Percentiles rank a stretch among this genome's conserved stretches.
These are phyloP conservation scores for Crocidura indochinensis DNA, from an alignment of 2,797 vertebrate species.

Conservation along the genomic window DNA sequence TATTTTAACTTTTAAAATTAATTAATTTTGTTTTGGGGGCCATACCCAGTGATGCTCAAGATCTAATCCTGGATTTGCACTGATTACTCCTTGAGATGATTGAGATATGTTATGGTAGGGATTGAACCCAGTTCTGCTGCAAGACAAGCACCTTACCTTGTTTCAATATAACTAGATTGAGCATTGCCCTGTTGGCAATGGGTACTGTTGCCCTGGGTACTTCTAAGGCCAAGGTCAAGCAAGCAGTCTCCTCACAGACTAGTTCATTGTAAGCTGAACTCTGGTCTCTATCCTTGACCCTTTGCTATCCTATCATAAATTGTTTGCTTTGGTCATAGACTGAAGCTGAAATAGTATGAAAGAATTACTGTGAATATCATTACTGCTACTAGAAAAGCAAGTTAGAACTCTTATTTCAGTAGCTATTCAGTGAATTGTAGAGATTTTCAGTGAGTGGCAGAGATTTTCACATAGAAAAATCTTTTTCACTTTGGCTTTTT, in stretches of 20 bases:
- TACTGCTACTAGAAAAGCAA: constrained; percentile 21
- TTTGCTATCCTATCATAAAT: background rate
- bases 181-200: background rate
- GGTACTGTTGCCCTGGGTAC: background rate
- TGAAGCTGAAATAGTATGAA: constrained; percentile 12
- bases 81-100: no score
- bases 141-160: constrained; percentile 30
- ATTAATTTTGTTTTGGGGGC: no score
- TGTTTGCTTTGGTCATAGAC: constrained; percentile 51
- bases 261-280: background rate
- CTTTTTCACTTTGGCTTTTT: constrained; percentile 14
- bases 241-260: background rate
- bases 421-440: constrained; percentile 19
- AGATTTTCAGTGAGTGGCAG: constrained; percentile 14
- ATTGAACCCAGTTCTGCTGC: no score
- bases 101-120: no score
- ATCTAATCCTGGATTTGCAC: no score
- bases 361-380: constrained; percentile 57
- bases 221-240: constrained; percentile 54
- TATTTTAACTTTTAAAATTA: no score
- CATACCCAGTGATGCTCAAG: no score
- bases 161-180: background rate
- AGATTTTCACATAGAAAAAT: constrained; percentile 30
- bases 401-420: background rate
- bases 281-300: background rate